Conservation (phyloP, 2,113 vertebrate species). For the Pholis gunnellus region DNA sequence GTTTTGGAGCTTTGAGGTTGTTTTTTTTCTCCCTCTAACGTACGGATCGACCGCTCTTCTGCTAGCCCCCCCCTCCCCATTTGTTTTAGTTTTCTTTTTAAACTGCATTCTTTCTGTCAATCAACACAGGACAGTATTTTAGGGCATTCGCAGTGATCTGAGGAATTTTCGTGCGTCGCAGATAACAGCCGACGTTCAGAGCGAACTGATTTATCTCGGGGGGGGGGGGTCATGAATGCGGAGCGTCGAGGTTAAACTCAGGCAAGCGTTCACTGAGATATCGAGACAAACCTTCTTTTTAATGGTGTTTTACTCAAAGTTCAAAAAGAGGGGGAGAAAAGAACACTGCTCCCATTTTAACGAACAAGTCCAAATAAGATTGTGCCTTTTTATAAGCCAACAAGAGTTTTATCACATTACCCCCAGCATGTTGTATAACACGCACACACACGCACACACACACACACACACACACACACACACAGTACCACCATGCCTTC, state of each 20-base stretch:
- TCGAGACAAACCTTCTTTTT: constrained; percentile 54
- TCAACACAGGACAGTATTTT: constrained; percentile 61
- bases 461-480: constrained; percentile 35
- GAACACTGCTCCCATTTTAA: constrained; percentile 53
- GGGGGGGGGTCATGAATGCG: constrained; percentile 47
- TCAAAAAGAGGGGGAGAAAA: not conserved
- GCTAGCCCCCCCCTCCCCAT: constrained; percentile 35
- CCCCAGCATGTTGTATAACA: constrained; percentile 37
- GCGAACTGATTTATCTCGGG: not conserved
- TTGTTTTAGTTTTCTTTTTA: not conserved
- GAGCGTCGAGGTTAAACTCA: constrained; percentile 74
- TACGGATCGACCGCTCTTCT: constrained; percentile 38
- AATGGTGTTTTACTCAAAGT: constrained; percentile 50
- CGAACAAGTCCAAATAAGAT: constrained; percentile 49
- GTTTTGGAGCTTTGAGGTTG: constrained; percentile 21
- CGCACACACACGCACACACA: constrained; percentile 15
- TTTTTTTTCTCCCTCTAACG: constrained; percentile 11
- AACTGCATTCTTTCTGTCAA: constrained; percentile 29
- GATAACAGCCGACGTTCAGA: constrained; percentile 1
- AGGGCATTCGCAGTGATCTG: constrained; percentile 67
- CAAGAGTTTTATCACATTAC: constrained; percentile 35
- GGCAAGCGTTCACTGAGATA: constrained; percentile 68
- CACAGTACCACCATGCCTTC: constrained; percentile 68
- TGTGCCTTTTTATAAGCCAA: constrained; percentile 79
- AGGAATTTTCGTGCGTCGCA: constrained; percentile 35